Base-by-base conservation (phyloP, 37 sponge, comb jelly and placozoan species). In the Theonella swinhoei region DNA sequence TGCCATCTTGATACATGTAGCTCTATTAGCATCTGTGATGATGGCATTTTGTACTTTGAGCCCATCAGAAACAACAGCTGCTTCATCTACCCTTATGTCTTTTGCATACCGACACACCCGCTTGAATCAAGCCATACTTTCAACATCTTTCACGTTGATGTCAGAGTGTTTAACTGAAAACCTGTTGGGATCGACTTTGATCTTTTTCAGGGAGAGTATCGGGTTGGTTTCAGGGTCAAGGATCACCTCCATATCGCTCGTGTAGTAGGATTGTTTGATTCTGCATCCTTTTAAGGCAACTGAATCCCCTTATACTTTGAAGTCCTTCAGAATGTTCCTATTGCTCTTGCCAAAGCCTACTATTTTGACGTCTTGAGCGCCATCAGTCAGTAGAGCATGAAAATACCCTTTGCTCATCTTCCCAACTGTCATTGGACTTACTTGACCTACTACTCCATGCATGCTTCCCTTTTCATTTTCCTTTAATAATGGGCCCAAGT, bases 51-150 rank as follows among this genome's bases (percentile, higher is more conserved):
- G 64, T 63, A 63, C 64, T 63, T 63, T 63, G 64, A 63, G 64
- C 64, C 64, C 64, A 63, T 63, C 64, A 63, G 64, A 63, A 63
- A 63, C 64, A 63, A 63, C 64, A 63, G 64, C 64, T 63, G 64
- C 64, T 63, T 63, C 64, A 3, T 63, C 64, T 63, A 63, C 64
- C 64, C 64, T 63, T 63, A 63, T 63, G 64, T 28, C 64, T 63
- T 63, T 63, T 63, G 64, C 64, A 63, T 63, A 63, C 64, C 24
- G 64, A 63, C 26, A 63, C 64, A 63, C 64, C 9, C 64, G 9
- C 64, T 63, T 63, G 64, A 63, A 63, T 63, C 64, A 28, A 63
- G 64, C 64, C 64, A 63, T 63, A 9, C 64, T 63, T 2, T 63
- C 64, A 63, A 63, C 64, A 28, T 63, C 64, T 63, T 63, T 63